Conservation (phyloP, 2,797 vertebrate species). For the Mergus octosetaceus region DNA sequence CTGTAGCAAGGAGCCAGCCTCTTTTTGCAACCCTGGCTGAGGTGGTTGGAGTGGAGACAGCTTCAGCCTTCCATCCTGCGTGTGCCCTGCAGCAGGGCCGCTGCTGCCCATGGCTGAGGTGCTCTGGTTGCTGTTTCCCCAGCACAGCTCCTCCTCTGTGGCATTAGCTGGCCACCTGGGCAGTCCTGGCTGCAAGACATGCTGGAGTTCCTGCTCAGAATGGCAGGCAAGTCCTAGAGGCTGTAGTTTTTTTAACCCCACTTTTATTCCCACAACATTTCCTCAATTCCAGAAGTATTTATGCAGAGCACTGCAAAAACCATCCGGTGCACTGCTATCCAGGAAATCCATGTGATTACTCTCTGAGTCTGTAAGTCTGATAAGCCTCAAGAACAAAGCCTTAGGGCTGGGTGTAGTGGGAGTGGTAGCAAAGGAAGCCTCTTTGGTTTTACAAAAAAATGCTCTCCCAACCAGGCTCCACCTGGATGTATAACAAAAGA, state of each 20-base stretch:
- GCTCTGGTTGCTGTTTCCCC: background rate
- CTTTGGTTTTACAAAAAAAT: background rate
- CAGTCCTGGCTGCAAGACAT: accelerated
- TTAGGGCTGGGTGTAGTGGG: background rate
- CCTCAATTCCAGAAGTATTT: conserved; percentile 30
- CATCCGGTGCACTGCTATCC: background rate
- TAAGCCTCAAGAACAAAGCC: conserved; percentile 66
- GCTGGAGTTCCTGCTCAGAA: background rate
- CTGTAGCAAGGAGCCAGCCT: background rate
- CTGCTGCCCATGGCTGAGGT: background rate
- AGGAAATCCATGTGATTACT: conserved; percentile 36
- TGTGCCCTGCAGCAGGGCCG: background rate
- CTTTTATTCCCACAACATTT: background rate
- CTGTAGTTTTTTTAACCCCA: background rate
- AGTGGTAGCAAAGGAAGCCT: conserved; percentile 45
- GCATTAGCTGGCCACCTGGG: background rate
- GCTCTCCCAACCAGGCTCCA: background rate
- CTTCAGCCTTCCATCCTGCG: background rate
- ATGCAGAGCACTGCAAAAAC: background rate
- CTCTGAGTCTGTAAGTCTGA: background rate
- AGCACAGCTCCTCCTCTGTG: background rate
- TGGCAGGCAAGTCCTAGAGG: background rate
- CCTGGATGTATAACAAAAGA: background rate
- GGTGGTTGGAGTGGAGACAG: background rate
- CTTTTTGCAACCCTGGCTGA: background rate